Evolutionary conservation across 2,113 vertebrate genomes (phyloP).

Genomic region (Nesogale talazaci): DNA sequence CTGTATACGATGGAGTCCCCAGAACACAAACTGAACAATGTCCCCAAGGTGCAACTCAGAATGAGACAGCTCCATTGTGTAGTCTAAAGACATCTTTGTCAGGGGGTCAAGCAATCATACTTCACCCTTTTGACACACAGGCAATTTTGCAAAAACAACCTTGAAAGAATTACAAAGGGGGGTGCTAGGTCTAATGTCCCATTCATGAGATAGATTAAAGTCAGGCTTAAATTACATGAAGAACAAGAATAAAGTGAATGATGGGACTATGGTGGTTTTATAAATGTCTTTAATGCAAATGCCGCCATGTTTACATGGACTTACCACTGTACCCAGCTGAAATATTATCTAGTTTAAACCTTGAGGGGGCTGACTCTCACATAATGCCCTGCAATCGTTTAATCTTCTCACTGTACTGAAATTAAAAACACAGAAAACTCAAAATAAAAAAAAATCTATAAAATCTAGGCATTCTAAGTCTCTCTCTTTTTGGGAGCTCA

Average conservation of each 20-base stretch:
- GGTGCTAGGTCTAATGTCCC: no score
- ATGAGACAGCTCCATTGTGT: not conserved
- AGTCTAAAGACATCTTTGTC: not conserved
- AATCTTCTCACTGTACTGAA: not conserved
- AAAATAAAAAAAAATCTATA: not conserved
- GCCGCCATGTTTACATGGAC: not conserved
- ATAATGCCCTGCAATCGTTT: not conserved
- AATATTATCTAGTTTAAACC: not conserved
- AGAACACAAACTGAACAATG: not conserved
- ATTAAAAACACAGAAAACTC: not conserved
- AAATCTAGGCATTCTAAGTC: not conserved
- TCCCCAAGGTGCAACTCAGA: not conserved
- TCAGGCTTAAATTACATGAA: not conserved
- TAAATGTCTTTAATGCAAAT: not conserved
- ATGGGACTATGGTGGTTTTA: not conserved
- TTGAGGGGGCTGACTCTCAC: not conserved
- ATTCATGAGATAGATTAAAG: no score
- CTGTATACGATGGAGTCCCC: rapidly evolving
- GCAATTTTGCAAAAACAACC: not conserved
- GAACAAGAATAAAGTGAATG: not conserved
- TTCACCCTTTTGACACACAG: not conserved
- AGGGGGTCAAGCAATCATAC: not conserved
- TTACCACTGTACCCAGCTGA: not conserved
- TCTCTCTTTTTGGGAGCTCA: no score
- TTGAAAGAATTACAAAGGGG: not conserved